phyloP scores from a whole-genome alignment of 2,888 invertebrate genomes.

The Noctua pronuba region DNA sequence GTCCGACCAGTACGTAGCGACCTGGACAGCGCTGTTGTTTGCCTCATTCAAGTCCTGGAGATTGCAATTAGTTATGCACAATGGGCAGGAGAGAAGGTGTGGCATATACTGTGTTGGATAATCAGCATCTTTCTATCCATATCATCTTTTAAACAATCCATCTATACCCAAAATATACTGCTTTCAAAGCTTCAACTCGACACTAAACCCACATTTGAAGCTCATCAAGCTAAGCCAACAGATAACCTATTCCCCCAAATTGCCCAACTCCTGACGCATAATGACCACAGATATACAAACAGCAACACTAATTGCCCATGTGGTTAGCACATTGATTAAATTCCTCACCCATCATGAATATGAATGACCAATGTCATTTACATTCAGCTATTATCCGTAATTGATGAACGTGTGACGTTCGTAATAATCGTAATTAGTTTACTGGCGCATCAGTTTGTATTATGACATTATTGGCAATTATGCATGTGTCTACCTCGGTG shows the following conservation, averaged over 20 bases:
- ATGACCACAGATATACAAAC: conserved; percentile 61
- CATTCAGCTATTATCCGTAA: conserved; percentile 71
- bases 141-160: neutral
- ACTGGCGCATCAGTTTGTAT: conserved; percentile 38
- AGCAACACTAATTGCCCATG: conserved; percentile 70
- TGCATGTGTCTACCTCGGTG: neutral
- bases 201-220: conserved; percentile 7
- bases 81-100: neutral
- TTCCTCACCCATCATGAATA: conserved; percentile 76
- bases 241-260: conserved; percentile 46
- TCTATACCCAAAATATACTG: neutral
- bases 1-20: neutral
- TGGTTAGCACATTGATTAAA: conserved; percentile 77
- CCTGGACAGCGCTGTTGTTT: neutral
- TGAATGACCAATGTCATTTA: conserved; percentile 79
- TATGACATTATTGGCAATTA: conserved; percentile 43
- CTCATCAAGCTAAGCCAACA: conserved; percentile 35
- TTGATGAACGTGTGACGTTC: conserved; percentile 66
- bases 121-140: neutral
- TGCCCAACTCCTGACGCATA: conserved; percentile 43
- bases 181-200: neutral
- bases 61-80: neutral
- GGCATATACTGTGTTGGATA: neutral
- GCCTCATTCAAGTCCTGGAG: neutral
- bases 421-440: conserved; percentile 64